A percentile compares a stretch with the other conserved stretches of the same genome.
These are phyloP conservation scores for Lumbricus terrestris DNA, from an alignment of 2,888 invertebrate species.

Conservation along the genomic window DNA sequence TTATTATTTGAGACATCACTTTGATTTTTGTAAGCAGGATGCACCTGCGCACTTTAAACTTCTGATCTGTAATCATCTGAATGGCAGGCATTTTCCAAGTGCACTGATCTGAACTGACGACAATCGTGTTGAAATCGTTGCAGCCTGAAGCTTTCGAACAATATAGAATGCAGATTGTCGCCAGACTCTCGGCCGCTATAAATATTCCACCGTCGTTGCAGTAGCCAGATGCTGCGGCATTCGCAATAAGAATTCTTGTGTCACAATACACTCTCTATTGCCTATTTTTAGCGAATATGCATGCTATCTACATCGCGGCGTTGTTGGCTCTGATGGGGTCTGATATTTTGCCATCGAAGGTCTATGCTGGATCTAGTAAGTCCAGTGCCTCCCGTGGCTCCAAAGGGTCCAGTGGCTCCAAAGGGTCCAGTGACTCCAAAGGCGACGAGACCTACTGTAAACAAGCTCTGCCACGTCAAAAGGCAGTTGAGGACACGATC, in stretches of 20 bases:
- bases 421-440: neutral
- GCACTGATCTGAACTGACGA: neutral
- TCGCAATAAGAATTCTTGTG: neutral
- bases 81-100: neutral
- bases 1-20: no score
- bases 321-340: neutral
- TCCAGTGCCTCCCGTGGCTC: neutral
- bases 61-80: no score
- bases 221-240: neutral
- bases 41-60: neutral
- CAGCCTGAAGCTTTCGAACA: neutral
- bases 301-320: neutral
- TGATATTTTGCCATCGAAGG: no score
- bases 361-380: neutral
- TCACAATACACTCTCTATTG: neutral
- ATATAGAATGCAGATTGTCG: neutral
- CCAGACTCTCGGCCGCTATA: neutral
- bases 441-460: neutral
- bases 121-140: neutral
- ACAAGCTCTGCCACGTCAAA: neutral
- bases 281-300: neutral
- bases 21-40: no score
- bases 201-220: neutral
- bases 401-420: no score
- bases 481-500: no score